Evolutionary conservation across 2,888 invertebrate genomes (phyloP).

Genomic region (Trachelus iudaicus): DNA sequence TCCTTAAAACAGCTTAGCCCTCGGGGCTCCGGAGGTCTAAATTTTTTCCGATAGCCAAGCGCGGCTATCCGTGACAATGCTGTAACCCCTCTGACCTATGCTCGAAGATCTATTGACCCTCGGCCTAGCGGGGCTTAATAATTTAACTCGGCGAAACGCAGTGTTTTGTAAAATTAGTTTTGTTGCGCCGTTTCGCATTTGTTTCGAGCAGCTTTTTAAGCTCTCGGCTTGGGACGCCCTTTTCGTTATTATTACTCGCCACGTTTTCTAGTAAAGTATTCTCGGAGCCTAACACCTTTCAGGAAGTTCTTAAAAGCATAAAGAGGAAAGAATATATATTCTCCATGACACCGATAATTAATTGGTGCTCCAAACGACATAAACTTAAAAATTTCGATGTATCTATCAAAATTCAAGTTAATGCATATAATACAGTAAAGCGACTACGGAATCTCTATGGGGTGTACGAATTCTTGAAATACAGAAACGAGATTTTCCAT

Average conservation of each 20-base stretch:
- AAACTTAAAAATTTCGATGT: not conserved
- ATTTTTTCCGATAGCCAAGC: constrained; percentile 22
- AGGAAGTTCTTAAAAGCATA: not conserved
- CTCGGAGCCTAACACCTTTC: not conserved
- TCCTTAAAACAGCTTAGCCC: constrained; percentile 30
- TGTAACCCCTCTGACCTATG: not conserved
- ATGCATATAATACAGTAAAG: not conserved
- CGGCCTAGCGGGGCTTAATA: constrained; percentile 35
- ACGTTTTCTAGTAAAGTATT: not conserved
- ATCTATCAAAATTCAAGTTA: not conserved
- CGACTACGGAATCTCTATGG: not conserved
- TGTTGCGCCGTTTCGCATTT: constrained; percentile 41
- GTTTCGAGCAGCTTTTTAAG: constrained; percentile 15
- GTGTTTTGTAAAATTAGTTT: constrained; percentile 54
- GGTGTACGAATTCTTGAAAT: not conserved
- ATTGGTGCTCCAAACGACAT: not conserved
- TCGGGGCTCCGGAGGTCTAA: constrained; percentile 35
- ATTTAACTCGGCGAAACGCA: constrained; percentile 46
- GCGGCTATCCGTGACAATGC: not conserved
- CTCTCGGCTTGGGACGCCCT: not conserved
- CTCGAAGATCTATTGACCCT: constrained; percentile 18
- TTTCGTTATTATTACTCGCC: not conserved
- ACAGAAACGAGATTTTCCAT: not conserved
- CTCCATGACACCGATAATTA: not conserved
- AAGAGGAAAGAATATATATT: not conserved